These are phyloP conservation scores for Caenorhabditis macrosperma DNA, from an alignment of 2,888 invertebrate species.

Conservation along the genomic window DNA sequence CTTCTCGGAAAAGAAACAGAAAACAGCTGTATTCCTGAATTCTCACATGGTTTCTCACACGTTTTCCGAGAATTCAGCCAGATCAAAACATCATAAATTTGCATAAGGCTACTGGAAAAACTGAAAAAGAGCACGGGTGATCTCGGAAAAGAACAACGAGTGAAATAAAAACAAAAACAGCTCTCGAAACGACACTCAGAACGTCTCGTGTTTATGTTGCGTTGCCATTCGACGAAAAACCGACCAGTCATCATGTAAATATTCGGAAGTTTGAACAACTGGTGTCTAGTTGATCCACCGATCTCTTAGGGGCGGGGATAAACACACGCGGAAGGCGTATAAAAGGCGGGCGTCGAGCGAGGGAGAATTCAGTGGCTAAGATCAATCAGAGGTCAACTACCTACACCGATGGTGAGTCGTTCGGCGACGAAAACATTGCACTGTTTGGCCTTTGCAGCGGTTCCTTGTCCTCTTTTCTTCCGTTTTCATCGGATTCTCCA, in stretches of 20 bases:
- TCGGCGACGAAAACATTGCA: not conserved
- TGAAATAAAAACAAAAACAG: not conserved
- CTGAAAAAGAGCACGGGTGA: no score
- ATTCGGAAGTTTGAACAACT: slow-evolving; percentile 42
- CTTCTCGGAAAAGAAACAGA: no score
- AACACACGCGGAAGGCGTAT: slow-evolving; percentile 9
- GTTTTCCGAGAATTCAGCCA: no score
- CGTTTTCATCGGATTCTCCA: slow-evolving; percentile 3
- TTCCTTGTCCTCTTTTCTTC: slow-evolving; percentile 12
- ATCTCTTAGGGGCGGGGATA: slow-evolving; percentile 21
- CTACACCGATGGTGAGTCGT: slow-evolving; percentile 22
- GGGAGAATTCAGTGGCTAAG: slow-evolving; percentile 20
- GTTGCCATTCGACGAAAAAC: not conserved
- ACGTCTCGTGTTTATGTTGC: slow-evolving; percentile 17
- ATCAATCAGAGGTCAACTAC: slow-evolving; percentile 24
- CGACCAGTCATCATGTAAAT: slow-evolving; percentile 51
- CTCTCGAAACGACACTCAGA: not conserved
- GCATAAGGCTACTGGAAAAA: no score
- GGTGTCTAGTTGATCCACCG: slow-evolving; percentile 44
- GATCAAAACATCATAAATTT: not conserved
- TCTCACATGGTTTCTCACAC: no score
- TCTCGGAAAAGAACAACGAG: not conserved
- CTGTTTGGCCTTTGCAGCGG: slow-evolving; percentile 7
- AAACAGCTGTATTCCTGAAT: no score
- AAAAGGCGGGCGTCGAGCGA: slow-evolving; percentile 1